These are phyloP conservation scores for Agrochola macilenta DNA, from an alignment of 2,888 invertebrate species.

Conservation along the genomic window DNA sequence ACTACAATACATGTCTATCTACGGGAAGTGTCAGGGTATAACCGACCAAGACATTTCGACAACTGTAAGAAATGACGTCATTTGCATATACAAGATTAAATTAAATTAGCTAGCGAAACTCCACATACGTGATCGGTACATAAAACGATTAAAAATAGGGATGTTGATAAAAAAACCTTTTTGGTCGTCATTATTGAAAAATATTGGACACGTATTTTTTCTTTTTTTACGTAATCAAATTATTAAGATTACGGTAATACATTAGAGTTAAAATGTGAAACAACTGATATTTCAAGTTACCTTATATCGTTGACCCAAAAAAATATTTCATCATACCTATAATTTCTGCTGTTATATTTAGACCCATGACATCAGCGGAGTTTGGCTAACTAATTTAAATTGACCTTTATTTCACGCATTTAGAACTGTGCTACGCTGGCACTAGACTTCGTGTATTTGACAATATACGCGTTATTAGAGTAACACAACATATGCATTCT, in stretches of 20 bases:
- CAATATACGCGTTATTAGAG: not conserved
- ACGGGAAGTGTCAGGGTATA: conserved; percentile 1
- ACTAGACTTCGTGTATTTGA: not conserved
- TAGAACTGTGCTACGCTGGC: not conserved
- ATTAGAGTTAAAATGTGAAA: no score
- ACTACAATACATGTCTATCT: conserved; percentile 33
- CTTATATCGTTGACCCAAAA: not conserved
- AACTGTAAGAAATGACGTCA: not conserved
- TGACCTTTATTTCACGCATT: not conserved
- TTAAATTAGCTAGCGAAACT: not conserved
- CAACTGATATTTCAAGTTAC: not conserved
- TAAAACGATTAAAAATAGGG: not conserved
- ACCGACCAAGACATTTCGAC: conserved; percentile 5
- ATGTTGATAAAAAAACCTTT: no score
- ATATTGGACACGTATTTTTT: no score
- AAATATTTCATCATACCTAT: not conserved
- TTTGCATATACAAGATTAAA: not conserved
- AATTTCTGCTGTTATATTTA: no score
- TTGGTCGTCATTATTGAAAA: no score
- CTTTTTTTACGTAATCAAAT: no score
- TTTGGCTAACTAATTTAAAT: not conserved
- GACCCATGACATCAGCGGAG: not conserved
- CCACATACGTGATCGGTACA: not conserved
- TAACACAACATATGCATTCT: not conserved
- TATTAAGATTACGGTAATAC: no score